These are phyloP conservation scores for Ciona savignyi DNA, from an alignment of 23 tunicate genomes.

Conservation along the genomic window DNA sequence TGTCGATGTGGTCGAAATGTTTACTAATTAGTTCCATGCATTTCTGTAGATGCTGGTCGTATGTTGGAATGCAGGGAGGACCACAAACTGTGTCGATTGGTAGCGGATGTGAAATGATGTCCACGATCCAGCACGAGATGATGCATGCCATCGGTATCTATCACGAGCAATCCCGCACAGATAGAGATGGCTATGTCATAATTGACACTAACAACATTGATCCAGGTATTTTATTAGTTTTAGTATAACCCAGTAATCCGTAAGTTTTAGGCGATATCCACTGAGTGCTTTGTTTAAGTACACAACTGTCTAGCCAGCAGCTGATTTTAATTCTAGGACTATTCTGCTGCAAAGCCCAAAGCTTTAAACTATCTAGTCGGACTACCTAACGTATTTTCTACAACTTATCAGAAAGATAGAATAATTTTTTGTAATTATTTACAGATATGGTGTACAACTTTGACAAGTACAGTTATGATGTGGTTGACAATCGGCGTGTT, in stretches of 20 bases:
- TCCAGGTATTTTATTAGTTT: constrained; percentile 27
- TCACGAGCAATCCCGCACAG: constrained; percentile 75
- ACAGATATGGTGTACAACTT: constrained; percentile 62
- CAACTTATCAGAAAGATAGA: no score
- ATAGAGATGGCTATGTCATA: constrained; percentile 67
- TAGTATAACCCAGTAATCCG: no score
- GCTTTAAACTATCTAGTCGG: no score
- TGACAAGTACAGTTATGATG: constrained; percentile 51
- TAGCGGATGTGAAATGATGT: constrained; percentile 52
- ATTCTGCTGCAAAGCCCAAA: no score
- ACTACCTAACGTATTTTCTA: no score
- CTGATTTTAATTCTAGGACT: no score
- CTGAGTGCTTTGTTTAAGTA: no score
- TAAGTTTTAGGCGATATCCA: no score
- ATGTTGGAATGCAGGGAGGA: constrained; percentile 48
- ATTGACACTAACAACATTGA: constrained; percentile 43
- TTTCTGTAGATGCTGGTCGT: constrained; percentile 55
- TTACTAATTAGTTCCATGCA: no score
- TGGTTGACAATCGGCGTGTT: constrained; percentile 58
- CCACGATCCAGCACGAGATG: constrained; percentile 55
- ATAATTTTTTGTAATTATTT: no score
- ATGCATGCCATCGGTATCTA: constrained; percentile 13
- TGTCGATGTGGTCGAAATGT: no score
- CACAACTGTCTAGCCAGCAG: no score
- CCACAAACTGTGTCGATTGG: constrained; percentile 58